Percentiles rank a stretch among this genome's conserved stretches.
Conservation (phyloP, 2,797 vertebrate genomes). For the Cyclopterus lumpus region DNA sequence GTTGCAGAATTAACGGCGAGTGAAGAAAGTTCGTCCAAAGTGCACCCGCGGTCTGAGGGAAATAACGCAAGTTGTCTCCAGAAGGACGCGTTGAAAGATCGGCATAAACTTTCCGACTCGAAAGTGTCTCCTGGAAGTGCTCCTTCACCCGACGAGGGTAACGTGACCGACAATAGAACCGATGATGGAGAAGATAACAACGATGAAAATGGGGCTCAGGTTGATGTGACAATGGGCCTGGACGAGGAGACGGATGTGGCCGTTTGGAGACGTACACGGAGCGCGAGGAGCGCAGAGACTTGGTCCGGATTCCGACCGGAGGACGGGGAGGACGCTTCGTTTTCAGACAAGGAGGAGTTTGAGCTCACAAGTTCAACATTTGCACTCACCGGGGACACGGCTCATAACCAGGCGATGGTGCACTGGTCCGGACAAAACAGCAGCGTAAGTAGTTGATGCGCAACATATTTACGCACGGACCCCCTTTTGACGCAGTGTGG, state of each 20-base stretch:
- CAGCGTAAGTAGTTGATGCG: conserved; percentile 86
- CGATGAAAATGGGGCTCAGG: conserved; percentile 23
- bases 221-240: neutral
- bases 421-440: conserved; percentile 96
- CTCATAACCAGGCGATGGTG: conserved; percentile 96
- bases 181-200: neutral
- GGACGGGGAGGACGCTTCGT: conserved; percentile 76
- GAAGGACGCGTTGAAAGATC: conserved; percentile 31
- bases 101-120: conserved; percentile 66
- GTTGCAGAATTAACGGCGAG: conserved; percentile 51
- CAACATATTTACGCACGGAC: conserved; percentile 58
- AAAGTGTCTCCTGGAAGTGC: conserved; percentile 21
- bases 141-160: conserved; percentile 11
- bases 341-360: conserved; percentile 86
- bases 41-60: conserved; percentile 26
- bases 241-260: conserved; percentile 34
- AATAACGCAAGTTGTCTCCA: conserved; percentile 34
- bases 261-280: conserved; percentile 55
- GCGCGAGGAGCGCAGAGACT: conserved; percentile 70
- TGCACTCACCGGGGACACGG: conserved; percentile 89
- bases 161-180: conserved; percentile 24
- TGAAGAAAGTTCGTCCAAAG: conserved; percentile 72
- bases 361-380: conserved; percentile 89
- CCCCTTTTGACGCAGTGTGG: conserved; percentile 74
- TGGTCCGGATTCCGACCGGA: conserved; percentile 71